Percentiles rank a stretch among this genome's conserved stretches.
These are phyloP conservation scores for Lasioglossum malachurum DNA, from an alignment of 2,888 invertebrate genomes.

Conservation along the genomic window DNA sequence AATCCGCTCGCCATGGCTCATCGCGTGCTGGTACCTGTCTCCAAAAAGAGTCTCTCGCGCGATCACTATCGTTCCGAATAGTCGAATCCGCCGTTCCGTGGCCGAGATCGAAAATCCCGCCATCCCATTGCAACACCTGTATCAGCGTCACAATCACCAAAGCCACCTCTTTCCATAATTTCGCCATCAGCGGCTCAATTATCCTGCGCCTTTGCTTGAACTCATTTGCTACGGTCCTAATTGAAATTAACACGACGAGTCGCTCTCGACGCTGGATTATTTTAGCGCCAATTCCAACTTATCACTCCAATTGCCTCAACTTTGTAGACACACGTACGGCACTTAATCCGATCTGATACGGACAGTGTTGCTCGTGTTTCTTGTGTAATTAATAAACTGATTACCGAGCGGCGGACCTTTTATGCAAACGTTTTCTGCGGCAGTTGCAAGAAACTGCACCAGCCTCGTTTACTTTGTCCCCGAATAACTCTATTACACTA, in stretches of 20 bases:
- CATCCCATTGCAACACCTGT: neutral
- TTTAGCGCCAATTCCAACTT: neutral
- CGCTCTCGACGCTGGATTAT: neutral
- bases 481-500: neutral
- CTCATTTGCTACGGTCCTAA: neutral
- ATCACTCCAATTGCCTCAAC: neutral
- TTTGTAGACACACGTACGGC: neutral
- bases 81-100: constrained; percentile 1
- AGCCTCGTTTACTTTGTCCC: too few species aligned
- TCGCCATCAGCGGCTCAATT: neutral
- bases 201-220: neutral
- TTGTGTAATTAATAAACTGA: neutral
- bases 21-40: constrained; percentile 58
- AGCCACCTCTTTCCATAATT: neutral
- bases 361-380: neutral
- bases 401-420: neutral
- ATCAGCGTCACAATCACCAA: neutral
- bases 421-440: neutral
- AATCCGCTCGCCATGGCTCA: constrained; percentile 61
- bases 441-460: neutral
- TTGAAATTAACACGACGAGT: neutral
- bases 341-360: neutral
- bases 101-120: neutral
- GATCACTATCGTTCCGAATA: constrained; percentile 15
- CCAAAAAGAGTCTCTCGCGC: constrained; percentile 38